Conservation (phyloP, 2,888 invertebrate genomes). For the Drosophila recens region DNA sequence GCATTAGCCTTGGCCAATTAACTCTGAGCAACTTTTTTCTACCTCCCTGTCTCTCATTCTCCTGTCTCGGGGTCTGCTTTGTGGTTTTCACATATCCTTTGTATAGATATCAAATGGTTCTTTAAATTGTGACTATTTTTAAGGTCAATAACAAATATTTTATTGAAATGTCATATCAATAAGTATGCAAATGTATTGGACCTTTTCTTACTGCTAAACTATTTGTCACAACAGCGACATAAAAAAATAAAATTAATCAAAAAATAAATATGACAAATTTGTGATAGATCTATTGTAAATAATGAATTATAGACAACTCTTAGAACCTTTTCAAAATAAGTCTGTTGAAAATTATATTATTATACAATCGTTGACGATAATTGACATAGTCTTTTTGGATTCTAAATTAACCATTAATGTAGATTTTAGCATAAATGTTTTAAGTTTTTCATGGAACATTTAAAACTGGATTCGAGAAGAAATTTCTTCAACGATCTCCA, state of each 20-base stretch:
- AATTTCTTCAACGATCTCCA: background rate
- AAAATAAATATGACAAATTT: too few species aligned
- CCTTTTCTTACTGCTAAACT: background rate
- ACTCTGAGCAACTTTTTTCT: slow-evolving; percentile 26
- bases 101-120: slow-evolving; percentile 1
- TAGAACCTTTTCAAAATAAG: background rate
- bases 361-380: background rate
- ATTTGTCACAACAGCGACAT: background rate
- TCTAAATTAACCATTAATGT: background rate
- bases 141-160: slow-evolving; percentile 21
- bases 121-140: slow-evolving; percentile 19
- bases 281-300: too few species aligned
- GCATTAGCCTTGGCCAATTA: slow-evolving; percentile 49
- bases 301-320: background rate
- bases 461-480: background rate
- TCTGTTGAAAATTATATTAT: background rate
- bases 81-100: slow-evolving; percentile 5
- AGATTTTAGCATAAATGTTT: too few species aligned
- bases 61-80: background rate
- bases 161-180: slow-evolving; percentile 12
- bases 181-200: slow-evolving; percentile 1
- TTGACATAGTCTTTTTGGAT: background rate
- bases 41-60: background rate
- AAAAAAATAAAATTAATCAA: background rate
- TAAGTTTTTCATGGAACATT: background rate